A percentile compares a stretch with the other conserved stretches of the same genome.
Conservation (phyloP, 2,888 invertebrate genomes). For the Notodonta ziczac region DNA sequence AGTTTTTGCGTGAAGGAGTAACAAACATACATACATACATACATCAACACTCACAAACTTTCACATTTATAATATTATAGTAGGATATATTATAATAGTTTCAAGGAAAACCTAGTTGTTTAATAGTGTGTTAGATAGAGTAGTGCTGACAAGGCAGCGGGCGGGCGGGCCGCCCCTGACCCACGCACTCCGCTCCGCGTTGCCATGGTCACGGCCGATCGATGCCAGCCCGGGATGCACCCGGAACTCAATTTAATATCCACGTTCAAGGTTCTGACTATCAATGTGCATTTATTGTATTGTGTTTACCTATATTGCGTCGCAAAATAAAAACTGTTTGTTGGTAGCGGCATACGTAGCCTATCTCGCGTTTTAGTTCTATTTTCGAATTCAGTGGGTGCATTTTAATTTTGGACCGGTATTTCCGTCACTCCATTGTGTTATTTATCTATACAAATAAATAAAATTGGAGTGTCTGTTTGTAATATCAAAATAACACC, state of each 20-base stretch:
- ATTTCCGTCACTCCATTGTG: slow-evolving; percentile 6
- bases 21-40: too few relatives aligned
- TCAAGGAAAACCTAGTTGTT: background rate
- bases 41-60: too few relatives aligned
- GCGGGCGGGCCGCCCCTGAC: slow-evolving; percentile 64
- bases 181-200: slow-evolving; percentile 67
- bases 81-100: too few relatives aligned
- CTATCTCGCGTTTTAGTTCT: background rate
- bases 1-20: too few relatives aligned
- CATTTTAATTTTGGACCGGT: slow-evolving; percentile 14
- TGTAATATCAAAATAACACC: too few relatives aligned
- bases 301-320: background rate
- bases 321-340: too few relatives aligned
- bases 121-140: slow-evolving; percentile 4
- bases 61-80: too few relatives aligned
- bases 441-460: too few relatives aligned
- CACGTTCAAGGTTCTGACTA: slow-evolving; percentile 44
- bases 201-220: slow-evolving; percentile 81
- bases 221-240: slow-evolving; percentile 67
- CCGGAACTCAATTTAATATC: slow-evolving; percentile 56
- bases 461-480: too few relatives aligned
- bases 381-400: slow-evolving; percentile 5
- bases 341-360: background rate
- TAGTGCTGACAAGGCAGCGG: slow-evolving; percentile 7
- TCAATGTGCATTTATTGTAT: slow-evolving; percentile 14